A percentile compares a stretch with the other conserved stretches of the same genome.
Conservation (phyloP, 2,888 invertebrate species). For the Hermaeophaga mercurialis region DNA sequence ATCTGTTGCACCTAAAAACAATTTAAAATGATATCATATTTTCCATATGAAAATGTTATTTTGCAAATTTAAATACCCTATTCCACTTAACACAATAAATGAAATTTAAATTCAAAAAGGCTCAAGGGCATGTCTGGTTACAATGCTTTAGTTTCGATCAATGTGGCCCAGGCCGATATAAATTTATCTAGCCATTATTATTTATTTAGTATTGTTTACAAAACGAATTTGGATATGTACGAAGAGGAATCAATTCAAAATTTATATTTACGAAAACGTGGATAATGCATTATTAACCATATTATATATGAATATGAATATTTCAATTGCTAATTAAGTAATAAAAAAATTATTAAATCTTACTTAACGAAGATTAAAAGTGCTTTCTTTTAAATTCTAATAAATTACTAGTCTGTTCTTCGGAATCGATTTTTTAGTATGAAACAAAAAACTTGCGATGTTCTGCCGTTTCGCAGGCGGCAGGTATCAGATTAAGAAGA, state of each 20-base stretch:
- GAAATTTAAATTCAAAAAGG: background rate
- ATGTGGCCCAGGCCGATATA: background rate
- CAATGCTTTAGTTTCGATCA: background rate
- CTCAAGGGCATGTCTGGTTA: background rate
- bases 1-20: too few relatives aligned
- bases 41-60: too few relatives aligned
- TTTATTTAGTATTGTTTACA: background rate
- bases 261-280: too few relatives aligned
- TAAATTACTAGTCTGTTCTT: too few relatives aligned
- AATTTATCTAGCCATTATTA: background rate
- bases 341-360: too few relatives aligned
- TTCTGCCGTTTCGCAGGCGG: conserved; percentile 18
- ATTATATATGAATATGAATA: too few relatives aligned
- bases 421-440: background rate
- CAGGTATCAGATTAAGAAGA: conserved; percentile 36
- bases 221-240: background rate
- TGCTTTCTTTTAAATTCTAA: too few relatives aligned
- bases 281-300: too few relatives aligned
- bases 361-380: too few relatives aligned
- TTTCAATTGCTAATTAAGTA: too few relatives aligned
- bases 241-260: background rate
- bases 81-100: too few relatives aligned
- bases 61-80: background rate
- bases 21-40: too few relatives aligned
- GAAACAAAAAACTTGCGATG: conserved; percentile 17